Conservation (phyloP, 1,140 invertebrate genomes). For the Drosophila tsacasi region DNA sequence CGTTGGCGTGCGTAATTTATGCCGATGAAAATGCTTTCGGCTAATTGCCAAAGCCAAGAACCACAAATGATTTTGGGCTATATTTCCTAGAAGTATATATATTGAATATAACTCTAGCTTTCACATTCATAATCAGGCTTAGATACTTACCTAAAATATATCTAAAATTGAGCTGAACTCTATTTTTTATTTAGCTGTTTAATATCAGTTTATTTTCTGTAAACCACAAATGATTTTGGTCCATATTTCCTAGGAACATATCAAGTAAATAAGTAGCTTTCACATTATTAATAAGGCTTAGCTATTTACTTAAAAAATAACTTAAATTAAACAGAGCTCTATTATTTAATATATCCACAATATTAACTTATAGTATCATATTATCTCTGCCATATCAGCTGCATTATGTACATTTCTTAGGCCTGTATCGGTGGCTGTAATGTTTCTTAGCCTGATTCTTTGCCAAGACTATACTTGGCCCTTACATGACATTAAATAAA, state of each 20-base stretch:
- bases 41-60: conserved; percentile 37
- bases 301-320: not conserved
- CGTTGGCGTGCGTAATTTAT: conserved; percentile 81
- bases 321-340: not conserved
- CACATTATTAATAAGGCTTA: too few relatives aligned
- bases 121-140: not conserved
- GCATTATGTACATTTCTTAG: conserved; percentile 9
- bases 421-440: not conserved
- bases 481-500: conserved; percentile 2
- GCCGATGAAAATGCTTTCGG: conserved; percentile 65
- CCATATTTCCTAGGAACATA: not conserved
- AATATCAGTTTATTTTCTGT: too few relatives aligned
- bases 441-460: not conserved
- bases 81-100: conserved; percentile 1
- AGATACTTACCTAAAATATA: not conserved
- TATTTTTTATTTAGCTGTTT: not conserved
- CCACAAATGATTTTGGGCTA: conserved; percentile 5
- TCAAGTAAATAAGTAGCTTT: not conserved
- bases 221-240: too few relatives aligned
- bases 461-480: not conserved
- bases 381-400: not conserved
- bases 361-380: not conserved
- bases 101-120: not conserved
- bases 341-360: not conserved
- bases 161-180: not conserved